Percentiles rank a stretch among this genome's conserved stretches.
Conservation (phyloP, 2,113 vertebrate genomes). For the Grus americana region DNA sequence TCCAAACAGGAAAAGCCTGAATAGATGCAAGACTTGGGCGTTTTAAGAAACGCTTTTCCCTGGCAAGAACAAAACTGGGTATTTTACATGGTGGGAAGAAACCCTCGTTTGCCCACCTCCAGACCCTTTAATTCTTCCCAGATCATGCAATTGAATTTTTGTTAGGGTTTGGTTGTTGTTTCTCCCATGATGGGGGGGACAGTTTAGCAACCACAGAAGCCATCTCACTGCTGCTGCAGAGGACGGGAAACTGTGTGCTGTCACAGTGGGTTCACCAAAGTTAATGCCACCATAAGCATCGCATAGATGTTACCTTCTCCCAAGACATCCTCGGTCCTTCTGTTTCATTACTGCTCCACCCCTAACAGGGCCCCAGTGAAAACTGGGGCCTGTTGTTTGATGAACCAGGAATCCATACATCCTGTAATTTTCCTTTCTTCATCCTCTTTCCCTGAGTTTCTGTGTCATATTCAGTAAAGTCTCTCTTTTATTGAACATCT, state of each 20-base stretch:
- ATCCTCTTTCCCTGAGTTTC: constrained; percentile 8
- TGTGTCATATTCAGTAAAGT: constrained; percentile 45
- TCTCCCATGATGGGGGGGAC: not conserved
- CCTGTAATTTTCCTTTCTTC: constrained; percentile 26
- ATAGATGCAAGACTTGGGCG: not conserved
- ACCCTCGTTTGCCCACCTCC: not conserved
- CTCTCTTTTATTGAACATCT: constrained; percentile 66
- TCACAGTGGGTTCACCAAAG: not conserved
- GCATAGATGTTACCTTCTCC: not conserved
- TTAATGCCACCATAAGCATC: not conserved
- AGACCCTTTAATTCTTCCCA: not conserved
- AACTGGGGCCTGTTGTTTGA: not conserved
- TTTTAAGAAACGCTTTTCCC: not conserved
- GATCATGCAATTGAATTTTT: not conserved
- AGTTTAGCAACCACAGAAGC: not conserved
- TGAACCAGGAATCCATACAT: constrained; percentile 16
- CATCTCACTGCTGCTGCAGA: not conserved
- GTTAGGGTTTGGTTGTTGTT: not conserved
- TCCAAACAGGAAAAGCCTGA: not conserved
- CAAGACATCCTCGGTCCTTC: not conserved
- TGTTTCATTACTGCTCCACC: not conserved
- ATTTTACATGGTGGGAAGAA: not conserved
- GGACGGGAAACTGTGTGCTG: not conserved
- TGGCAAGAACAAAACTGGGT: not conserved
- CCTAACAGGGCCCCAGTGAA: not conserved